Percentiles rank a stretch among this genome's conserved stretches.
Conservation (phyloP, 1,140 invertebrate species). For the Drosophila bocqueti region DNA sequence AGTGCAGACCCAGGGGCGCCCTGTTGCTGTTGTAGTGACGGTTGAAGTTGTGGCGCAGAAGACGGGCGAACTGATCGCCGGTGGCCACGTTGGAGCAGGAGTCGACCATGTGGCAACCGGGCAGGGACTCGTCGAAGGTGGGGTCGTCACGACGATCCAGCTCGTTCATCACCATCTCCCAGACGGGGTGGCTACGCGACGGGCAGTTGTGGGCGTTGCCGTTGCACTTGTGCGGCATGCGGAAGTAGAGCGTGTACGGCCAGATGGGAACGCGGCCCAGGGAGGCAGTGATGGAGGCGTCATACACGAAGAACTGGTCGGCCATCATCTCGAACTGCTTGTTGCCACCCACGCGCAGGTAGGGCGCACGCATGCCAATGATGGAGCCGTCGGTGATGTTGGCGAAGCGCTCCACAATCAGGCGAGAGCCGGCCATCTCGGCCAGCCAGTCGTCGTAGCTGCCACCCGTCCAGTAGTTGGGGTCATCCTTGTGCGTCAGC, state of each 20-base stretch:
- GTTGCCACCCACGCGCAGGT: slow-evolving; percentile 96
- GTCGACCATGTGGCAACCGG: slow-evolving; percentile 97
- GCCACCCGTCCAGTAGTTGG: slow-evolving; percentile 94
- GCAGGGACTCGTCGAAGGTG: slow-evolving; percentile 94
- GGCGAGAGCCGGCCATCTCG: slow-evolving; percentile 96
- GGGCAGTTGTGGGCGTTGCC: slow-evolving; percentile 97
- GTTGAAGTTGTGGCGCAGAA: slow-evolving; percentile 97
- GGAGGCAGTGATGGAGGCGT: slow-evolving; percentile 96
- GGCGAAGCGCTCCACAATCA: slow-evolving; percentile 94
- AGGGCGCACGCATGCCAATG: slow-evolving; percentile 95
- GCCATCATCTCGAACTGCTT: slow-evolving; percentile 98
- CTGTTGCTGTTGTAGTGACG: slow-evolving; percentile 96
- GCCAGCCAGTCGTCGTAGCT: slow-evolving; percentile 96
- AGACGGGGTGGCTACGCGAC: slow-evolving; percentile 94
- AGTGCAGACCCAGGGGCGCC: slow-evolving; percentile 96
- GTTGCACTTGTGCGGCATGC: slow-evolving; percentile 97
- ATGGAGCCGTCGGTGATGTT: slow-evolving; percentile 96
- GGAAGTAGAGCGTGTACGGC: slow-evolving; percentile 98
- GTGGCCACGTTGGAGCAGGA: slow-evolving; percentile 96
- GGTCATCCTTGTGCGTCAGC: slow-evolving; percentile 96
- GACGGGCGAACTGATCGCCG: slow-evolving; percentile 94
- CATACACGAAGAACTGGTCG: slow-evolving; percentile 97
- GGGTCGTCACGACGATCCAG: slow-evolving; percentile 96
- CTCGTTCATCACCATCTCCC: slow-evolving; percentile 99
- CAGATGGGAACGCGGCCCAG: slow-evolving; percentile 95